These are phyloP conservation scores for Brenthis daphne DNA, from an alignment of 2,888 invertebrate genomes.

Conservation along the genomic window DNA sequence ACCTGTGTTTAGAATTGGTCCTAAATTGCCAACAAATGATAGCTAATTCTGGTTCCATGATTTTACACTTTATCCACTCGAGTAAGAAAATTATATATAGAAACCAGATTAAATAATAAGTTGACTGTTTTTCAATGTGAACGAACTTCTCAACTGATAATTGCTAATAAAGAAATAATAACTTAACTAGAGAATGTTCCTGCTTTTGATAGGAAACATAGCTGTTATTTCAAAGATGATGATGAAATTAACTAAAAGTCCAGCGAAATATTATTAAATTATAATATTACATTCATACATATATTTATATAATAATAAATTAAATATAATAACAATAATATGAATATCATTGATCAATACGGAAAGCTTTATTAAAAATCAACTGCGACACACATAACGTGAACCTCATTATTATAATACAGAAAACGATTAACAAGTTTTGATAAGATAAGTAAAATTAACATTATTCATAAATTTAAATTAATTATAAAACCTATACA, in stretches of 20 bases:
- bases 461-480: constrained; percentile 20
- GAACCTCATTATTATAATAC: constrained; percentile 28
- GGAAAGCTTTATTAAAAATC: constrained; percentile 12
- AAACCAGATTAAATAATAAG: constrained; percentile 9
- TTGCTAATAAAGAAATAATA: background rate
- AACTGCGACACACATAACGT: constrained; percentile 20
- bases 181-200: too few species aligned
- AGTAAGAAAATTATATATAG: background rate
- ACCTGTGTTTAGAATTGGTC: background rate
- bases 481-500: constrained; percentile 10
- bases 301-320: too few species aligned
- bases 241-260: too few species aligned
- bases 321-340: too few species aligned
- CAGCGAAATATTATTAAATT: too few species aligned
- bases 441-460: constrained; percentile 35
- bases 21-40: background rate
- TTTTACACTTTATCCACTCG: background rate
- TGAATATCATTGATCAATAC: too few species aligned
- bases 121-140: constrained; percentile 2
- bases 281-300: too few species aligned
- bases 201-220: too few species aligned
- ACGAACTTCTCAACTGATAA: constrained; percentile 2
- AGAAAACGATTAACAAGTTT: constrained; percentile 32
- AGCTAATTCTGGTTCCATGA: background rate
- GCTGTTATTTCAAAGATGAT: too few species aligned